Conservation (phyloP, 2,888 invertebrate species). For the Chirona hameri region DNA sequence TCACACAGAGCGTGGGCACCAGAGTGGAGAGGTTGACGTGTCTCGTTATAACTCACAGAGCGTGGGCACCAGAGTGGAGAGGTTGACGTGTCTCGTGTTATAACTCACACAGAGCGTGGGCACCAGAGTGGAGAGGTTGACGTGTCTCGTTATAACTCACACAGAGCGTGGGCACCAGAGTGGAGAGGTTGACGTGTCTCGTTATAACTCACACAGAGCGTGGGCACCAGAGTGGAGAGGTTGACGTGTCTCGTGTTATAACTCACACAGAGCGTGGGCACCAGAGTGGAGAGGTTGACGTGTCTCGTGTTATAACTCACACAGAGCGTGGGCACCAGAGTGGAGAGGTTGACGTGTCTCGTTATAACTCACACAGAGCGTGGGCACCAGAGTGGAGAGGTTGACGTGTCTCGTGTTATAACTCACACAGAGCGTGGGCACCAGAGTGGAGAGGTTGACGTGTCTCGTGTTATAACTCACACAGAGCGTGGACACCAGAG, state of each 20-base stretch:
- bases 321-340: conserved; percentile 87
- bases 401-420: conserved; percentile 91
- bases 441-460: conserved; percentile 85
- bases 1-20: conserved; percentile 88
- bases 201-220: no score
- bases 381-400: conserved; percentile 84
- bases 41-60: no score
- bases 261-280: conserved; percentile 89
- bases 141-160: no score
- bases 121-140: conserved; percentile 86
- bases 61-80: conserved; percentile 85
- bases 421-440: conserved; percentile 89
- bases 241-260: conserved; percentile 91
- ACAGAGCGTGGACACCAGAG: conserved; percentile 87
- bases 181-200: conserved; percentile 85
- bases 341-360: conserved; percentile 85
- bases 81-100: conserved; percentile 87
- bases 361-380: no score
- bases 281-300: conserved; percentile 85
- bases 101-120: no score
- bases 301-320: no score
- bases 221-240: conserved; percentile 84
- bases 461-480: no score
- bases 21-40: conserved; percentile 89
- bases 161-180: conserved; percentile 87